Base-by-base conservation (phyloP, 2,888 invertebrate species). In the Eristalinus aeneus region DNA sequence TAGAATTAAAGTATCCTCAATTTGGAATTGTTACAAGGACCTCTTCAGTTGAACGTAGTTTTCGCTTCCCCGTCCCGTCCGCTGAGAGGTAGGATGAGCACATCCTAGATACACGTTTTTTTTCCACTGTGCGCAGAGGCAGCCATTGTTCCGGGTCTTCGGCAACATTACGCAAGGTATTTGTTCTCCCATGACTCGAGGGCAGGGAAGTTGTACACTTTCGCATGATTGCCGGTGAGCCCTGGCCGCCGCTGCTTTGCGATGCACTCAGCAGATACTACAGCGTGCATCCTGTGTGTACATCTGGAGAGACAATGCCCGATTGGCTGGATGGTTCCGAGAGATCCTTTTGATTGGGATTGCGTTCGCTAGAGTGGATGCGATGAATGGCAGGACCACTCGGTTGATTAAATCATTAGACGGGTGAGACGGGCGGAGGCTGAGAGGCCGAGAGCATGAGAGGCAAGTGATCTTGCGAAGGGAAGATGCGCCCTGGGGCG, bases 1-100 rank as follows among this genome's bases (percentile, higher is more conserved):
- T 85, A 81, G 85, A 80, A 80, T 81, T 85, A 85, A 85, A 85
- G 85, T 85, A 85, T 85, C 81, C 68, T 85, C 76, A 68, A 73
- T 73, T 76, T 81, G 76, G 46, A 85, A 85, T 81, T 85, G 85
- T 81, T 85, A 76, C 76, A 71, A 39, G 46, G 80, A 71, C 39
- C 65, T 68, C 67, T 79, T 75, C 54, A 54, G 67, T 56, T 31
- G 8, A 60, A 60, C 23, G 56, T 8, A 23, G 56, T 56, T 27
- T 56, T 23, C n/a, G n/a, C n/a, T 56, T 56, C 3, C 56, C 5
- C 5, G 16, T 20, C 20, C 20, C 16, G n/a, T 54, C 9, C 12
- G 20, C 8, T 2, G 22, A 12, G 32, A 46, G 53, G 39, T 46
- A 68, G 60, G 60, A 60, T 58, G 64, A 68, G 56, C 46, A 73